Percentiles rank a stretch among this genome's conserved stretches.
Evolutionary conservation across 1,140 invertebrate genomes (phyloP).

Genomic region (Trissolcus basalis): DNA sequence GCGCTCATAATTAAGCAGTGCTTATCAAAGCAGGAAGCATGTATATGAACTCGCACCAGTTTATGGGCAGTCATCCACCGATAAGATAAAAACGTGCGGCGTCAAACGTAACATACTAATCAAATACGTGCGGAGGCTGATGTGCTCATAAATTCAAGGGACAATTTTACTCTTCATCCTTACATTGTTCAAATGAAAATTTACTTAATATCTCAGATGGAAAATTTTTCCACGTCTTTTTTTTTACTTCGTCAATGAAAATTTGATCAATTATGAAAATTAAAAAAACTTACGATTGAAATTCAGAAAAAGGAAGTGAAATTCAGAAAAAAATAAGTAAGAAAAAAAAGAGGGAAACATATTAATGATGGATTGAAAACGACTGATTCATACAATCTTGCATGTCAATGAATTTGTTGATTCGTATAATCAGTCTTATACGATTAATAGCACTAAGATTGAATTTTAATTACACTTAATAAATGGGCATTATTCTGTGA

Average conservation of each 20-base stretch:
- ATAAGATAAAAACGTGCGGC: conserved; percentile 45
- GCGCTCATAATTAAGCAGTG: conserved; percentile 39
- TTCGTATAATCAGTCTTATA: not conserved
- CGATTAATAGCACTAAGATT: not conserved
- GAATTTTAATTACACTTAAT: not conserved
- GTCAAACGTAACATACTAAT: conserved; percentile 43
- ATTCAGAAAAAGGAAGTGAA: no score
- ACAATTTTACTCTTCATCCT: conserved; percentile 20
- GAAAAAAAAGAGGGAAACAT: not conserved
- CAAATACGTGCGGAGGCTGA: conserved; percentile 24
- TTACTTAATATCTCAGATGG: no score
- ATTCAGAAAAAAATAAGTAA: no score
- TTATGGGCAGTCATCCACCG: conserved; percentile 24
- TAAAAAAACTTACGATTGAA: no score
- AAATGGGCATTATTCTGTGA: not conserved
- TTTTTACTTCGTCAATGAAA: no score
- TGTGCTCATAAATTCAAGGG: conserved; percentile 22
- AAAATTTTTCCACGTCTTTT: no score
- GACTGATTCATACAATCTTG: not conserved
- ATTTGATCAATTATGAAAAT: no score
- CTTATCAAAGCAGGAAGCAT: conserved; percentile 53
- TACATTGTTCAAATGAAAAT: conserved; percentile 7
- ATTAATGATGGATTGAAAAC: not conserved
- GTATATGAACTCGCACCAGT: conserved; percentile 16
- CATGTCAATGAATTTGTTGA: not conserved